These are phyloP conservation scores for Pomphorhynchus laevis DNA, from an alignment of 1,140 invertebrate species.

Conservation along the genomic window DNA sequence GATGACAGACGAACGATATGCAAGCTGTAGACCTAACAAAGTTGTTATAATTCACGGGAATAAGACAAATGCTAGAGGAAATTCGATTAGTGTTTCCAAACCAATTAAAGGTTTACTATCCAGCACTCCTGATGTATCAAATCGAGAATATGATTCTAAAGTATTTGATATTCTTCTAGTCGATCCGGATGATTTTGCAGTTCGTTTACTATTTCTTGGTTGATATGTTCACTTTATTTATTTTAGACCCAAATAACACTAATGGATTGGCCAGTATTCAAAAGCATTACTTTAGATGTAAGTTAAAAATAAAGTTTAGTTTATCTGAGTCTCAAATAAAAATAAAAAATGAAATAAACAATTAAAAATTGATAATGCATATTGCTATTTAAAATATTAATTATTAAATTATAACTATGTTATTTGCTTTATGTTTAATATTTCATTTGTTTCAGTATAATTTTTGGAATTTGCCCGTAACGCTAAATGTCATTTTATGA, in stretches of 20 bases:
- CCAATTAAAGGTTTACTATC: constrained; percentile 9
- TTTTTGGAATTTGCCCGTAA: too few species aligned
- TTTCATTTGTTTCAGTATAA: too few species aligned
- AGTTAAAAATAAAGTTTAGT: not conserved
- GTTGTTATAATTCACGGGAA: too few species aligned
- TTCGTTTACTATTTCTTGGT: constrained; percentile 14
- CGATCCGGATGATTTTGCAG: constrained; percentile 23
- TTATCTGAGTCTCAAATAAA: not conserved
- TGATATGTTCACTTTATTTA: not conserved
- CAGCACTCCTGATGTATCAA: constrained; percentile 13
- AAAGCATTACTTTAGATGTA: not conserved
- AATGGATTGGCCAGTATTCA: not conserved
- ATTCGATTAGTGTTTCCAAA: too few species aligned
- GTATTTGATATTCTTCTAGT: constrained; percentile 23
- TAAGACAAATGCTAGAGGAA: too few species aligned
- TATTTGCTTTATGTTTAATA: too few species aligned
- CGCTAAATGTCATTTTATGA: too few species aligned
- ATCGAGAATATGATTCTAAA: constrained; percentile 21
- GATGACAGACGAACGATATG: too few species aligned
- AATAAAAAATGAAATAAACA: not conserved
- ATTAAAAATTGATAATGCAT: not conserved
- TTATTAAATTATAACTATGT: too few species aligned
- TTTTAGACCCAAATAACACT: not conserved
- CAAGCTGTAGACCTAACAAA: too few species aligned
- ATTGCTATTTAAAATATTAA: not conserved